Conservation (phyloP, 2,888 invertebrate genomes). For the Eupithecia subfuscata region DNA sequence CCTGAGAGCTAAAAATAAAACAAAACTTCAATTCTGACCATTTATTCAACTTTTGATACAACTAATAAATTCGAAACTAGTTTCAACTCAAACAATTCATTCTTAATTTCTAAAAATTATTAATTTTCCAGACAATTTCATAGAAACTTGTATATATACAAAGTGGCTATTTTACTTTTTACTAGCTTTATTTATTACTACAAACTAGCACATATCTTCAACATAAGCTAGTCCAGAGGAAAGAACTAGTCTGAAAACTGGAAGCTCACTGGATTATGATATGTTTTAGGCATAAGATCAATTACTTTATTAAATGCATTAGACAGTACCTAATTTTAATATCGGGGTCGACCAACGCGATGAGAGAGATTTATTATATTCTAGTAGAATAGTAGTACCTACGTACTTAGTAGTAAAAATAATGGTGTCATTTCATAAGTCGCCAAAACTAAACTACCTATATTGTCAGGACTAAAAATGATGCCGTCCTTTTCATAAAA, state of each 20-base stretch:
- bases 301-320: neutral
- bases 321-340: neutral
- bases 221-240: neutral
- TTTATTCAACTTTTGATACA: constrained; percentile 23
- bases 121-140: neutral
- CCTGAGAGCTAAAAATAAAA: constrained; percentile 3
- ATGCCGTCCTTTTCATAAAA: no score
- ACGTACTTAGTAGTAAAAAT: no score
- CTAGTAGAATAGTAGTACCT: no score
- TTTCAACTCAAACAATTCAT: neutral
- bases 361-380: no score
- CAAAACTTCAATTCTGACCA: constrained; percentile 15
- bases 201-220: neutral
- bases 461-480: no score
- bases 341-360: no score
- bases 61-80: constrained; percentile 27
- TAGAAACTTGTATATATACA: neutral
- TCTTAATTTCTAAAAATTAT: neutral
- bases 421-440: no score
- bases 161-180: neutral
- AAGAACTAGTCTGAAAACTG: neutral
- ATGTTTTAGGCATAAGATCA: neutral
- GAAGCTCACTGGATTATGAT: neutral
- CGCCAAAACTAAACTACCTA: no score
- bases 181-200: neutral